These are phyloP conservation scores for Cephus pulcher DNA, from an alignment of 2,888 invertebrate genomes.

Conservation along the genomic window DNA sequence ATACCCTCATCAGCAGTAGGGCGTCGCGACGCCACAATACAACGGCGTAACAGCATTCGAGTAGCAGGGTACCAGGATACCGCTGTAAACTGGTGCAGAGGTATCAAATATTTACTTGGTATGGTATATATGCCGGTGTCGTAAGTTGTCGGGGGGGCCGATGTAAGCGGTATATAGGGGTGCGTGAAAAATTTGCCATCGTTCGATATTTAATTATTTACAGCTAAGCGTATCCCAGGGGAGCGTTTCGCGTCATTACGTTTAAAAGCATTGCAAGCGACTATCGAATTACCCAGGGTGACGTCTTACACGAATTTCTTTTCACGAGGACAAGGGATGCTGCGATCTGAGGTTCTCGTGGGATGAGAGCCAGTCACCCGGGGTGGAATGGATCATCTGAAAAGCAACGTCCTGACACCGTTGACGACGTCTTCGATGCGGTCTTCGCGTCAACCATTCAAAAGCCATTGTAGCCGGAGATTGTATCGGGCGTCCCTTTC, in stretches of 20 bases:
- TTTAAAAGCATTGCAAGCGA: conserved; percentile 13
- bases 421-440: not conserved
- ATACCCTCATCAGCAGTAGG: conserved; percentile 42
- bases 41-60: not conserved
- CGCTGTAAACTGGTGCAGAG: conserved; percentile 18
- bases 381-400: not conserved
- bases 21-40: conserved; percentile 31
- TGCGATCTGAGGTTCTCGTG: not conserved
- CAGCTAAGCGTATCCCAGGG: conserved; percentile 18
- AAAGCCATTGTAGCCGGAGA: conserved; percentile 22
- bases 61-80: not conserved
- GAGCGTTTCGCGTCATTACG: conserved; percentile 25
- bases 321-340: not conserved
- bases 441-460: conserved; percentile 40
- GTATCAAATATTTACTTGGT: conserved; percentile 52
- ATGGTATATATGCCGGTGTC: conserved; percentile 35
- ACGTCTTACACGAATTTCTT: not conserved
- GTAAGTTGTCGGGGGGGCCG: not conserved
- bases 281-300: conserved; percentile 24
- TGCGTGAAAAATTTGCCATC: conserved; percentile 31
- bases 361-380: not conserved
- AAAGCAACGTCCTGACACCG: not conserved
- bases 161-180: conserved; percentile 11
- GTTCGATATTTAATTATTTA: conserved; percentile 35
- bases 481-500: conserved; percentile 17